Evolutionary conservation across 1,140 invertebrate genomes (phyloP), one percentile per base, ranked within the genome.

Genomic region (Maniola jurtina): DNA sequence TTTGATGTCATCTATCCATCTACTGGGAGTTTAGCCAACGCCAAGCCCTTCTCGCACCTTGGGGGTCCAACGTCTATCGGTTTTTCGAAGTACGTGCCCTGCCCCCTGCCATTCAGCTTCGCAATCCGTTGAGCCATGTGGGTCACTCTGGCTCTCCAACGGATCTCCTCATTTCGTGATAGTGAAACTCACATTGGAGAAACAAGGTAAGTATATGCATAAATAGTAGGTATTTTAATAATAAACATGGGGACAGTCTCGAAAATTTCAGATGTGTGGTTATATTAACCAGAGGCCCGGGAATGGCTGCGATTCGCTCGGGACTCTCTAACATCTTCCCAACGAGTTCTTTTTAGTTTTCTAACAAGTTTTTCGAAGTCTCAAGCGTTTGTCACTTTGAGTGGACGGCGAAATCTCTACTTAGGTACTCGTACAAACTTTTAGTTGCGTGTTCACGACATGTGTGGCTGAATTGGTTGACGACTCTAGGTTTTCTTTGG

Each of bases 341-440:
- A 80, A 83, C 75, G 79, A 84, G 77, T 84, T 84, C 80, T 86
- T 88, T 86, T 84, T 82, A 86, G 73, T 86, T 88, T 83, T 76
- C 76, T 80, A 88, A 87, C 82, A 86, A 88, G 82, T 88, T 85
- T 75, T 57, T 61, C 72, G 64, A 64, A 83, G 76, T 77, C 76
- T 81, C 80, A 74, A 85, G 79, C 78, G 78, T 81, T 88, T 86
- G 81, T 83, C 80, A 79, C 75, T 79, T 80, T 42, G 68, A 80
- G 77, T 80, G 79, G 80, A 79, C 78, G 72, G 73, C 76, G 69
- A 77, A 83, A 86, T 84, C 76, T 76, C 25, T 25, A 25, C 25
- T 25, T 25, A 25, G 25, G 25, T 25, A 25, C 25, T 25, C 63
- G 13, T 83, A 75, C 60, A n/a, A 86, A 83, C 62, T 72, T 68